Evolutionary conservation across 2,113 vertebrate species (phyloP).

Genomic region (Passer montanus): DNA sequence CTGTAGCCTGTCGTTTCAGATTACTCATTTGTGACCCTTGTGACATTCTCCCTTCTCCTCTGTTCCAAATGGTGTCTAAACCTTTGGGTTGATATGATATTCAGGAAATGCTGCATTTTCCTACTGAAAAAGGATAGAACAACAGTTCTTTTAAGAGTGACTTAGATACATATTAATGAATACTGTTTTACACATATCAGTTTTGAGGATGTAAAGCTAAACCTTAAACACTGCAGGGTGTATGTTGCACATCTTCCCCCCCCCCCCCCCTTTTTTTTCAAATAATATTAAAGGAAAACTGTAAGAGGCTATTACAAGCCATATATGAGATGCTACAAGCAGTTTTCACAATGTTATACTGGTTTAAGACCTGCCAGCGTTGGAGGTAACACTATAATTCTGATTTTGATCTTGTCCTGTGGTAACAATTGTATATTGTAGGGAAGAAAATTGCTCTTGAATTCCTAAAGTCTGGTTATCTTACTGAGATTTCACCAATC

Average conservation of each 20-base stretch:
- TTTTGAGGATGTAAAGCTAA: background rate
- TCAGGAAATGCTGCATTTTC: background rate
- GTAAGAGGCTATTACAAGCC: background rate
- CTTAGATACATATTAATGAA: background rate
- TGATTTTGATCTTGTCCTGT: background rate
- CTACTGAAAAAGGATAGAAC: background rate
- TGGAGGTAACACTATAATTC: background rate
- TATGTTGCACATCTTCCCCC: fast-evolving
- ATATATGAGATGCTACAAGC: background rate
- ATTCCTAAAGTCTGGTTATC: background rate
- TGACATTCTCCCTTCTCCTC: background rate
- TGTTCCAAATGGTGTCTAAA: background rate
- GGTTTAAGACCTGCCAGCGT: background rate
- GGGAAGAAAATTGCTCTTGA: background rate
- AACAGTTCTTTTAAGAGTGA: background rate
- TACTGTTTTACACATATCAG: background rate
- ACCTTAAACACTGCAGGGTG: background rate
- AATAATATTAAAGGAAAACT: background rate
- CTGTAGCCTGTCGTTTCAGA: background rate
- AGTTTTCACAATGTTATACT: background rate
- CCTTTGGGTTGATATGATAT: background rate
- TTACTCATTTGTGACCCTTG: background rate
- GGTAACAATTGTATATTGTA: background rate
- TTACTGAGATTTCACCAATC: background rate
- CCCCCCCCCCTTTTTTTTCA: background rate